A percentile compares a stretch with the other conserved stretches of the same genome.
Evolutionary conservation across 2,113 vertebrate genomes (phyloP).

Genomic region (Struthio camelus): DNA sequence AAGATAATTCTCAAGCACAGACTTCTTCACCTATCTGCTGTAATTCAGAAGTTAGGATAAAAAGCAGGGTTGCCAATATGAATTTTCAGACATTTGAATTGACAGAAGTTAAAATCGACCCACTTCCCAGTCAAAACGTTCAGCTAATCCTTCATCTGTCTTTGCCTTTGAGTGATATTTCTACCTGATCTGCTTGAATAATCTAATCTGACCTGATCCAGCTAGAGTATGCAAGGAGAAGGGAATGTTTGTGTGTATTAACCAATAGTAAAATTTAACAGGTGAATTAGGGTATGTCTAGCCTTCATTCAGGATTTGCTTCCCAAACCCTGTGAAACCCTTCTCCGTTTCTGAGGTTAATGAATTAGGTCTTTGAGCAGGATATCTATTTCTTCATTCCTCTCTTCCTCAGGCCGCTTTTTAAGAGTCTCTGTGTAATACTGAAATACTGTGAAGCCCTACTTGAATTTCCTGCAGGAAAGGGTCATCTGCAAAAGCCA

Average conservation of each 20-base stretch:
- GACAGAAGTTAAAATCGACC: neutral
- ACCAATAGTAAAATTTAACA: neutral
- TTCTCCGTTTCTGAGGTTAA: neutral
- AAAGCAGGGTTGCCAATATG: neutral
- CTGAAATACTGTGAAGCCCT: too few relatives aligned
- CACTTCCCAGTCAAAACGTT: neutral
- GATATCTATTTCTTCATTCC: neutral
- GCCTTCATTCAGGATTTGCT: neutral
- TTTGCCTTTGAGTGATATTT: neutral
- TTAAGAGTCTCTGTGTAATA: too few relatives aligned
- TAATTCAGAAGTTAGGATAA: neutral
- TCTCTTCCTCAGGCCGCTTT: neutral
- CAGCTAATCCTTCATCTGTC: neutral
- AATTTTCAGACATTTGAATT: neutral
- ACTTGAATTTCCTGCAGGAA: neutral
- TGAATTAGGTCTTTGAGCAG: neutral
- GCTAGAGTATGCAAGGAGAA: neutral
- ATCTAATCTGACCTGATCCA: neutral
- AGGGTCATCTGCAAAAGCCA: neutral
- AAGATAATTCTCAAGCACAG: neutral
- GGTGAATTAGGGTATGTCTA: neutral
- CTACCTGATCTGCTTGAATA: neutral
- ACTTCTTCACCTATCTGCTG: neutral
- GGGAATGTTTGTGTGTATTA: neutral
- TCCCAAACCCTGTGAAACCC: neutral